These are phyloP conservation scores for Nephrocerus scutellatus DNA, from an alignment of 2,888 invertebrate species.

Conservation along the genomic window DNA sequence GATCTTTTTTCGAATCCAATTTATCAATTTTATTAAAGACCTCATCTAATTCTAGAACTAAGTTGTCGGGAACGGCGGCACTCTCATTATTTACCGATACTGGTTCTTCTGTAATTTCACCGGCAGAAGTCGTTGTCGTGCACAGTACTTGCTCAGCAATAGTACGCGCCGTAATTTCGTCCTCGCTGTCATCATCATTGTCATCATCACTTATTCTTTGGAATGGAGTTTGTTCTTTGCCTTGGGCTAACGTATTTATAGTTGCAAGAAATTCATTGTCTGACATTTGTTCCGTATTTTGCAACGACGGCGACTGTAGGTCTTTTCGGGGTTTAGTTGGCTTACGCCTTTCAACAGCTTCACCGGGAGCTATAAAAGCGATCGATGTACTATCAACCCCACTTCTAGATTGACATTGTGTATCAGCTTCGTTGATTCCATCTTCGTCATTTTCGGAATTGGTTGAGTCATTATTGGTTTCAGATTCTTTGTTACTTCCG, in stretches of 20 bases:
- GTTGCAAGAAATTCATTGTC: slow-evolving; percentile 34
- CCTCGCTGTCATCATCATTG: slow-evolving; percentile 28
- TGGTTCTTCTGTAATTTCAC: background rate
- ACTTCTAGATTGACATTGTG: too few relatives aligned
- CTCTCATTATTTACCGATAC: slow-evolving; percentile 3
- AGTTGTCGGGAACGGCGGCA: slow-evolving; percentile 22
- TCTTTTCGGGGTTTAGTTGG: slow-evolving; percentile 9
- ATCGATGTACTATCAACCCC: slow-evolving; percentile 29
- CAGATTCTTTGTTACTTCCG: slow-evolving; percentile 32
- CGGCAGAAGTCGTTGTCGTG: too few relatives aligned
- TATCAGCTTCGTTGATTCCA: slow-evolving; percentile 15
- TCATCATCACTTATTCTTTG: slow-evolving; percentile 19
- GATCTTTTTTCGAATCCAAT: slow-evolving; percentile 9
- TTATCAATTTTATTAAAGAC: slow-evolving; percentile 27
- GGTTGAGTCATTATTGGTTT: slow-evolving; percentile 25
- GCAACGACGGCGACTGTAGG: background rate
- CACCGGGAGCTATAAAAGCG: slow-evolving; percentile 37
- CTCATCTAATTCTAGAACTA: slow-evolving; percentile 20
- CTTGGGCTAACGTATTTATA: slow-evolving; percentile 28
- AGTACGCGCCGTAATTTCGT: slow-evolving; percentile 32
- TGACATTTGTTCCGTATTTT: slow-evolving; percentile 17
- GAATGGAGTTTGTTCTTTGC: slow-evolving; percentile 25
- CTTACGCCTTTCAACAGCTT: slow-evolving; percentile 37
- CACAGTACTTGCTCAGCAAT: slow-evolving; percentile 39
- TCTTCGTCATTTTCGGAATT: slow-evolving; percentile 28